Percentiles rank a stretch among this genome's conserved stretches.
phyloP scores from a whole-genome alignment of 2,797 vertebrate genomes.

The Hypotaenidia okinawae region DNA sequence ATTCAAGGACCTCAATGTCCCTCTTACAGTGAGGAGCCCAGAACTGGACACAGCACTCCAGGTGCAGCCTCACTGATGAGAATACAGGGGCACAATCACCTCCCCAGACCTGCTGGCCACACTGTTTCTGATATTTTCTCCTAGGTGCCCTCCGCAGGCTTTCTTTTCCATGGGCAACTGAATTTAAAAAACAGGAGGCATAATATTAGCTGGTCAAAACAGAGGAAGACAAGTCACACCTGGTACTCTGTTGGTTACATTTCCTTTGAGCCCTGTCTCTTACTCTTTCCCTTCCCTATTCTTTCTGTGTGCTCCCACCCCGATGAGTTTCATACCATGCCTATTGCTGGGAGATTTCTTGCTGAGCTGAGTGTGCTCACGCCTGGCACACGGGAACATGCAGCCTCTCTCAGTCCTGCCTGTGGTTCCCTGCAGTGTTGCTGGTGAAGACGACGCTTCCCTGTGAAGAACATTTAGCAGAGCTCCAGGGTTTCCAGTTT shows the following conservation, averaged over 20 bases:
- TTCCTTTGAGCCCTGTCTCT: not conserved
- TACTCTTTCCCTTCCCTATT: not conserved
- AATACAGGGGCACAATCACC: no score
- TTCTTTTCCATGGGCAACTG: not conserved
- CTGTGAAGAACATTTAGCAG: not conserved
- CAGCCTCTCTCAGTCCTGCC: not conserved
- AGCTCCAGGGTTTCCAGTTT: not conserved
- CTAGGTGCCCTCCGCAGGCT: not conserved
- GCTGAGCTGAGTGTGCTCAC: fast-evolving
- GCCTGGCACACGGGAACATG: not conserved
- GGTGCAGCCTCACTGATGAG: no score
- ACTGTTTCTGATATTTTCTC: not conserved
- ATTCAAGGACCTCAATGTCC: no score
- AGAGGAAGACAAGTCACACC: not conserved
- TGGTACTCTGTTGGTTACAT: not conserved
- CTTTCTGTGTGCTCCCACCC: fast-evolving
- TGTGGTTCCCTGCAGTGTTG: not conserved
- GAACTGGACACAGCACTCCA: no score
- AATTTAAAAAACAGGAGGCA: not conserved
- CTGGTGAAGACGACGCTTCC: not conserved
- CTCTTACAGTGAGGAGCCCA: no score
- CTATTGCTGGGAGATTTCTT: not conserved
- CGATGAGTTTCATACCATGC: not conserved
- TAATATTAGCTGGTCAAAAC: not conserved
- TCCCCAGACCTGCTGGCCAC: no score